Percentiles rank a stretch among this genome's conserved stretches.
Conservation (phyloP, 1,140 invertebrate species). For the Akabosia matsudoensis region DNA sequence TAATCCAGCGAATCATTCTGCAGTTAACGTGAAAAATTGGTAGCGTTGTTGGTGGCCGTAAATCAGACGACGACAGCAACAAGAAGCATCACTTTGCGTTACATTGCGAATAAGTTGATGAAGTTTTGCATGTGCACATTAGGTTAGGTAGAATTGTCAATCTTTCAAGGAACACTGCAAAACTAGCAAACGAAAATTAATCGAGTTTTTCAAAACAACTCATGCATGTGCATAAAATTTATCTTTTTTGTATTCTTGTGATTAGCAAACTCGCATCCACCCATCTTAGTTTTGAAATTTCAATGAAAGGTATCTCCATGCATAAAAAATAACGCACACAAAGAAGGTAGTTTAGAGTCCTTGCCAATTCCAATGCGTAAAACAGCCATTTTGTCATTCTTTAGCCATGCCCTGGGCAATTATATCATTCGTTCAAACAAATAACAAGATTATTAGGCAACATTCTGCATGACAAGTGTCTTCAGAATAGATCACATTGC, state of each 20-base stretch:
- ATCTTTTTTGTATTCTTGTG: not conserved
- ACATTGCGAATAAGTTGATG: not conserved
- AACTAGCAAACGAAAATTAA: conserved; percentile 8
- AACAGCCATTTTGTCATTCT: conserved; percentile 16
- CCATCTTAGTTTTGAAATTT: too few species aligned
- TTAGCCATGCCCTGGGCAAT: conserved; percentile 12
- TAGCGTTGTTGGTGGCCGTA: not conserved
- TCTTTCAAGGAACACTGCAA: not conserved
- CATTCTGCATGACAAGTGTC: not conserved
- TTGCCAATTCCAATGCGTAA: conserved; percentile 18
- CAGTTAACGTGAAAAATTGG: not conserved
- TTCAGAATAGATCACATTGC: not conserved
- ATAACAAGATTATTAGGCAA: conserved; percentile 14
- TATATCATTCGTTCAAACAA: not conserved
- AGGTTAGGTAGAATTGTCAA: too few species aligned
- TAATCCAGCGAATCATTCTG: conserved; percentile 15
- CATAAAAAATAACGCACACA: too few species aligned
- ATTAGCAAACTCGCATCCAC: not conserved
- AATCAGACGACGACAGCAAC: not conserved
- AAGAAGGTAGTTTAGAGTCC: conserved; percentile 3
- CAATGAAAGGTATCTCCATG: too few species aligned
- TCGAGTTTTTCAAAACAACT: conserved; percentile 11
- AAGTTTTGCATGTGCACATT: too few species aligned
- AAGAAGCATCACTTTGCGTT: not conserved
- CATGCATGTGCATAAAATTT: conserved; percentile 7